phyloP scores from a whole-genome alignment of 2,888 invertebrate genomes.

The Keiferia lycopersicella region DNA sequence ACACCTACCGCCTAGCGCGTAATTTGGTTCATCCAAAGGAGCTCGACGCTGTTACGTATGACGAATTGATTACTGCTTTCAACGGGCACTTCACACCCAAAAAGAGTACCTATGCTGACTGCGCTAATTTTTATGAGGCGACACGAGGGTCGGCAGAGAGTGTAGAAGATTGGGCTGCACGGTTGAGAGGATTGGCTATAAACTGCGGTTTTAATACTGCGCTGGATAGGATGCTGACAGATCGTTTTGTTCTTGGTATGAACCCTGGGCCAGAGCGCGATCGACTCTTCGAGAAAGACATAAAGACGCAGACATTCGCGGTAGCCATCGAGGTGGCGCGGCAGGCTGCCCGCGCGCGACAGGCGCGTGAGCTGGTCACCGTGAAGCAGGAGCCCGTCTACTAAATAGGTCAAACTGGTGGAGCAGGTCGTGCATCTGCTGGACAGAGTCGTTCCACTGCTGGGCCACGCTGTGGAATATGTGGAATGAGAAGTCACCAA shows the following conservation, averaged over 20 bases:
- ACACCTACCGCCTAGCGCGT: constrained; percentile 6
- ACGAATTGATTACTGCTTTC: not conserved
- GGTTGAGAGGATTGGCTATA: not conserved
- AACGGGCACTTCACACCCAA: constrained; percentile 2
- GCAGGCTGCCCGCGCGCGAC: too few relatives aligned
- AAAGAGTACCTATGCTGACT: not conserved
- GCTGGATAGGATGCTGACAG: not conserved
- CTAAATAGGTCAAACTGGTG: too few relatives aligned
- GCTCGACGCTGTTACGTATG: constrained; percentile 4
- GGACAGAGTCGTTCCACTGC: not conserved
- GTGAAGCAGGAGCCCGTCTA: not conserved
- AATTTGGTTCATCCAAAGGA: constrained; percentile 4
- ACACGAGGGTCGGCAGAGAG: not conserved
- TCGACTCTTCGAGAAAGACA: too few relatives aligned
- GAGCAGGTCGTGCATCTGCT: not conserved
- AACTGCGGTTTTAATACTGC: not conserved
- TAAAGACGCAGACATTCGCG: too few relatives aligned
- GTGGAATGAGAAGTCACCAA: not conserved
- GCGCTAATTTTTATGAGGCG: not conserved
- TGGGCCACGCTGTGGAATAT: not conserved
- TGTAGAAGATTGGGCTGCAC: not conserved
- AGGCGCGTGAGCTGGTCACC: too few relatives aligned
- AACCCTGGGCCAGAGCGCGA: too few relatives aligned
- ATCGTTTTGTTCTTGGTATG: not conserved
- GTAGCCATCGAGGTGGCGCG: too few relatives aligned